A percentile compares a stretch with the other conserved stretches of the same genome.
phyloP scores from a whole-genome alignment of 2,888 invertebrate genomes.

The Sarcophaga caerulescens region DNA sequence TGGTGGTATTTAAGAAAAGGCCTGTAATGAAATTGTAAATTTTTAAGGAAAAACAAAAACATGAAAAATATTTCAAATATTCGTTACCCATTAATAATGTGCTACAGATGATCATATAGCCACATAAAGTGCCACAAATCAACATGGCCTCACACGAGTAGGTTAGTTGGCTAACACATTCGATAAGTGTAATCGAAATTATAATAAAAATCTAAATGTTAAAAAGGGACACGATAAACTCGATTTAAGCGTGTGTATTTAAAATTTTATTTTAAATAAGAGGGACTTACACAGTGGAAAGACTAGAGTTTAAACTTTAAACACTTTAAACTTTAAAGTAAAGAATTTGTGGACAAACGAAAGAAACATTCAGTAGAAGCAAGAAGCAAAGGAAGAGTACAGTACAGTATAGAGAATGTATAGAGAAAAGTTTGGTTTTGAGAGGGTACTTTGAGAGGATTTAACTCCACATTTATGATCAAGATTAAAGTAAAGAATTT shows the following conservation, averaged over 20 bases:
- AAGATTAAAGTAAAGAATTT: background rate
- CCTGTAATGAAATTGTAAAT: slow-evolving; percentile 69
- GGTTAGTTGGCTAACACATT: slow-evolving; percentile 73
- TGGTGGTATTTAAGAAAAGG: slow-evolving; percentile 71
- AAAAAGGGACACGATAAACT: background rate
- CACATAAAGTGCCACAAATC: slow-evolving; percentile 75
- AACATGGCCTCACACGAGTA: slow-evolving; percentile 77
- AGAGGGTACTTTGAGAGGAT: too few relatives aligned
- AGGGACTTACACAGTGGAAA: background rate
- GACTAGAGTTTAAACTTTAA: background rate
- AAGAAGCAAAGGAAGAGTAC: background rate
- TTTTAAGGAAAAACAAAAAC: background rate
- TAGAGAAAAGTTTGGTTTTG: background rate
- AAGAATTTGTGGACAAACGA: background rate
- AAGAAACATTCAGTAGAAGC: too few relatives aligned
- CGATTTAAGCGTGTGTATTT: background rate
- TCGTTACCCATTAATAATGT: slow-evolving; percentile 75
- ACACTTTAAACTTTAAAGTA: too few relatives aligned
- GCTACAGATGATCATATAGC: slow-evolving; percentile 75
- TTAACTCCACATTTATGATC: too few relatives aligned
- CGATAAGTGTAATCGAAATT: slow-evolving; percentile 74
- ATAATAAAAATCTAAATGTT: slow-evolving; percentile 72
- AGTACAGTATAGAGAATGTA: background rate
- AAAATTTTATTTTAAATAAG: background rate
- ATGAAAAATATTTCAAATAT: background rate